A percentile compares a stretch with the other conserved stretches of the same genome.
Evolutionary conservation across 2,888 invertebrate genomes (phyloP).

Genomic region (Pimpla rufipes): DNA sequence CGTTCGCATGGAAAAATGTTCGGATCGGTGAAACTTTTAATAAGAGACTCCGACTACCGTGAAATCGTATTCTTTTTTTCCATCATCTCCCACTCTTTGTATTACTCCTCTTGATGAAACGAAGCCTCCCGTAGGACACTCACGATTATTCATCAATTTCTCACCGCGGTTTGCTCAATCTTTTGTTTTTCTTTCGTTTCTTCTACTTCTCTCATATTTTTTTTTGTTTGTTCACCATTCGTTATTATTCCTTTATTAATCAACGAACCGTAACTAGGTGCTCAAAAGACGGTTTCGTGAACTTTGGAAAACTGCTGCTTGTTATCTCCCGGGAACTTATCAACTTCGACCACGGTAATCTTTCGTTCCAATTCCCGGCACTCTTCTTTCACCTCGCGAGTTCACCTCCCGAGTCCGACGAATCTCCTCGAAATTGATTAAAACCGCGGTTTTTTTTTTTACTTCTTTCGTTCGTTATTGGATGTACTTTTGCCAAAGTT

Average conservation of each 20-base stretch:
- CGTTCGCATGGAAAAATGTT: conserved; percentile 45
- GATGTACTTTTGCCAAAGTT: not conserved
- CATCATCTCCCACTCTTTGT: not conserved
- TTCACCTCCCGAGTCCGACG: not conserved
- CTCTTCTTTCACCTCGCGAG: not conserved
- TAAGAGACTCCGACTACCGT: conserved; percentile 62
- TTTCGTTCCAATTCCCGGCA: not conserved
- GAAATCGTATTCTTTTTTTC: conserved; percentile 31
- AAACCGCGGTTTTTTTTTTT: not conserved
- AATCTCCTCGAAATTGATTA: conserved; percentile 5
- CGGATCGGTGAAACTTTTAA: conserved; percentile 73
- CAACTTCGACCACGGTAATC: conserved; percentile 14
- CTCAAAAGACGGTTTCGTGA: not conserved
- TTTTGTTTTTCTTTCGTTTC: conserved; percentile 7
- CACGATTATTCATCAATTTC: conserved; percentile 32
- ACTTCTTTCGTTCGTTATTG: not conserved
- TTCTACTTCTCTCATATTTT: not conserved
- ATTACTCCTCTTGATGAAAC: not conserved
- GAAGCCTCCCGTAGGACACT: not conserved
- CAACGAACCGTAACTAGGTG: conserved; percentile 35
- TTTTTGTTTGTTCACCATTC: not conserved
- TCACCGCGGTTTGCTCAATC: not conserved
- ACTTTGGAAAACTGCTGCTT: conserved; percentile 30
- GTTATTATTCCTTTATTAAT: conserved; percentile 8
- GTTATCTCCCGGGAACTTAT: conserved; percentile 50